Percentiles rank a stretch among this genome's conserved stretches.
Conservation (phyloP, 2,113 vertebrate species). For the Lagenorhynchus albirostris region DNA sequence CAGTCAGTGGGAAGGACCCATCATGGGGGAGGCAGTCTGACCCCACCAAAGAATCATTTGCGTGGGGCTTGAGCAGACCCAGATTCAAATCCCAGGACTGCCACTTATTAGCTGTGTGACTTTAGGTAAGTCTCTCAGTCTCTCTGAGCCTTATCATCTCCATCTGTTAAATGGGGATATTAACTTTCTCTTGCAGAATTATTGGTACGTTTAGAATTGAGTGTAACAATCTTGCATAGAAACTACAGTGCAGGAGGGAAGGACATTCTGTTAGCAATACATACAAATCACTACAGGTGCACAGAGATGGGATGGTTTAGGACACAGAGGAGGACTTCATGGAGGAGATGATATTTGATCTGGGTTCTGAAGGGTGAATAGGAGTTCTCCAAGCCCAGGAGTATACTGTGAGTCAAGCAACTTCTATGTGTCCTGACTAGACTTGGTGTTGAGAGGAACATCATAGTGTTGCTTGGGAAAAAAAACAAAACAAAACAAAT, state of each 20-base stretch:
- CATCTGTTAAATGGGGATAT: background rate
- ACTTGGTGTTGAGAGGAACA: background rate
- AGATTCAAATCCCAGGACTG: background rate
- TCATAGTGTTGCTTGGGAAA: background rate
- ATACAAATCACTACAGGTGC: background rate
- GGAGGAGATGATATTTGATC: background rate
- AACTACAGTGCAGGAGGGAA: background rate
- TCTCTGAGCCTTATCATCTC: background rate
- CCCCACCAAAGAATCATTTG: background rate
- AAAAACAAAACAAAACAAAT: background rate
- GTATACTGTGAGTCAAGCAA: background rate
- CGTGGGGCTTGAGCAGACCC: background rate
- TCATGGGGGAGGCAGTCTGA: background rate
- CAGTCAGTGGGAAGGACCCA: background rate
- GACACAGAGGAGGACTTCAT: background rate
- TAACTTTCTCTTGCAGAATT: background rate
- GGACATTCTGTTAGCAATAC: background rate
- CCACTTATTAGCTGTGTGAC: background rate
- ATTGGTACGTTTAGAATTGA: background rate
- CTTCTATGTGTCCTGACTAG: background rate
- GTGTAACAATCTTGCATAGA: background rate
- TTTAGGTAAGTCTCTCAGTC: background rate
- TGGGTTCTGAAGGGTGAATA: constrained; percentile 26
- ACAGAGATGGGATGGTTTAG: background rate
- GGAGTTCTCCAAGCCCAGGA: background rate